Evolutionary conservation across 2,113 vertebrate genomes (phyloP).

Genomic region (Lophius piscatorius): DNA sequence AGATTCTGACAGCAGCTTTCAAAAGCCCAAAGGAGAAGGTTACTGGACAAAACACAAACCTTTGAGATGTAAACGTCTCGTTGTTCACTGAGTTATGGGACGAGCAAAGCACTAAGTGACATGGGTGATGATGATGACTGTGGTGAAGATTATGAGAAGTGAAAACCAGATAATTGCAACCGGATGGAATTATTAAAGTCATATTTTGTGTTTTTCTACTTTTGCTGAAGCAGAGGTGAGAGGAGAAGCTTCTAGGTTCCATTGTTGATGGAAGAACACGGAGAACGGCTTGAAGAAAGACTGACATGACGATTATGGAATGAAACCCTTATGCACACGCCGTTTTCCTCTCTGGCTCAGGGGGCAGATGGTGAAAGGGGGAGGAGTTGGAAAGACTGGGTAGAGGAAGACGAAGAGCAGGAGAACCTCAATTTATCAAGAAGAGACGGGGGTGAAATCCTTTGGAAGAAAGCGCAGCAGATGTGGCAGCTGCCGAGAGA

Average conservation of each 20-base stretch:
- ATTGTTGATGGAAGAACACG: slow-evolving; percentile 18
- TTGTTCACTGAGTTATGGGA: no score
- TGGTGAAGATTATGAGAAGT: slow-evolving; percentile 24
- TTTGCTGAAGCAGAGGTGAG: slow-evolving; percentile 40
- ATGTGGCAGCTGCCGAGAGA: background rate
- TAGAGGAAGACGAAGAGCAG: background rate
- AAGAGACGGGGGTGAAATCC: background rate
- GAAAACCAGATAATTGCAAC: slow-evolving; percentile 12
- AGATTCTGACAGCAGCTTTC: no score
- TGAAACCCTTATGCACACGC: background rate
- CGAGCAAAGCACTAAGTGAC: background rate
- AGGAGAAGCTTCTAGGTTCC: slow-evolving; percentile 4
- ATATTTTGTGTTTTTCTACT: slow-evolving; percentile 35
- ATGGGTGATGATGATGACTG: slow-evolving; percentile 6
- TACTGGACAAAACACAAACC: no score
- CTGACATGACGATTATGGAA: background rate
- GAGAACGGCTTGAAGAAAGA: no score
- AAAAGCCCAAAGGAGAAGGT: no score
- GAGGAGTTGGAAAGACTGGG: background rate
- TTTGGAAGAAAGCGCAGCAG: no score
- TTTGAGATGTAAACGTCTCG: no score
- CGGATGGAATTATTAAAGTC: slow-evolving; percentile 51
- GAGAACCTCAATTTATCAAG: background rate
- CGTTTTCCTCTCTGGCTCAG: background rate
- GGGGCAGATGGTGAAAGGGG: background rate